Conservation (phyloP, 2,113 vertebrate genomes). For the Oreamnos americanus region DNA sequence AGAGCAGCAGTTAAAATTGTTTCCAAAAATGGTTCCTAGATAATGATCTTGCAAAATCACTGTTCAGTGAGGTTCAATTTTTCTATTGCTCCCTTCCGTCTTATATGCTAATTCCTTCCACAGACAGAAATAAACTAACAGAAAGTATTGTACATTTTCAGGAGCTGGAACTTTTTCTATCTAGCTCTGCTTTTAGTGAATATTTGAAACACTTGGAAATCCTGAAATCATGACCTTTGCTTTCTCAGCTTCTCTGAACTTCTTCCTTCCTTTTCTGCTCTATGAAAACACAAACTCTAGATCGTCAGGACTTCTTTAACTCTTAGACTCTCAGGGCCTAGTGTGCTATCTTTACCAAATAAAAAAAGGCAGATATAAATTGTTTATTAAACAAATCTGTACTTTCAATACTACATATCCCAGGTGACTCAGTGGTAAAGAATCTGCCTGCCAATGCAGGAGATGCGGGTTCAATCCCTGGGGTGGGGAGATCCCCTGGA, state of each 20-base stretch:
- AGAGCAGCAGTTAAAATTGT: background rate
- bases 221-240: background rate
- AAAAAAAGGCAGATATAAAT: background rate
- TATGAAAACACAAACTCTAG: background rate
- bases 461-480: background rate
- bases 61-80: background rate
- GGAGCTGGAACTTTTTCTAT: background rate
- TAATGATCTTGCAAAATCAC: background rate
- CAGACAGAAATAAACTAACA: background rate
- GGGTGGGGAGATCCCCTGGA: background rate
- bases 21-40: background rate
- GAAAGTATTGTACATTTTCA: background rate
- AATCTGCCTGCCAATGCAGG: background rate
- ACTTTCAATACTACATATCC: background rate
- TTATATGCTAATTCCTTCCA: background rate
- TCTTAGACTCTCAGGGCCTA: background rate
- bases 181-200: background rate
- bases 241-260: background rate
- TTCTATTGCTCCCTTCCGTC: background rate
- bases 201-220: background rate
- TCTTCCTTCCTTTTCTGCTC: fast-evolving
- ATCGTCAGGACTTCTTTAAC: background rate
- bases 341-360: background rate
- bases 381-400: background rate
- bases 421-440: background rate